Evolutionary conservation across 1,140 invertebrate genomes (phyloP), one percentile per base, ranked within the genome.

Genomic region (Bombus sylvicola): DNA sequence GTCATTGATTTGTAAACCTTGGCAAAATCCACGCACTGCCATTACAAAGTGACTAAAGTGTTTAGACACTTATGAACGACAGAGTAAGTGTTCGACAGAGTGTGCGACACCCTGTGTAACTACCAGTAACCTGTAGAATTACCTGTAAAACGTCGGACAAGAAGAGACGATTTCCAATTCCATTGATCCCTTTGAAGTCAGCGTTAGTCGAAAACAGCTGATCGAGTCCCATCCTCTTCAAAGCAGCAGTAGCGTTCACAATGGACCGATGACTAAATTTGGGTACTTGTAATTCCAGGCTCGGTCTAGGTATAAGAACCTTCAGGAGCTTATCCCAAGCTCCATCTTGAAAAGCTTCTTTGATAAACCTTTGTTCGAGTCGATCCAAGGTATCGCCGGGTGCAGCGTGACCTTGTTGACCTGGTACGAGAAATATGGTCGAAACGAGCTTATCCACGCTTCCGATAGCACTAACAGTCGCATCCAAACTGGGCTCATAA

Each of bases 211-310:
- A 94, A 92, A 98, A 98, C 2, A 98, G 94, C 43, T 97, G 97
- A 86, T 97, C 96, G 6, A 98, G 95, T 0, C 98, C 98, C 97
- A 98, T 98, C 84, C 96, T 96, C 89, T 97, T 97, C 57, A 98
- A 94, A 3, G 97, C 97, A 4, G 96, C 95, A 0, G 97, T 97
- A 2, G 97, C 96, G 90, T 98, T 98, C 3, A 98, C 96, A 0
- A 98, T 96, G 0, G 97, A 98, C 73, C 97, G 96, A 88, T 98
- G 98, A 59, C 97, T 97, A 92, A 98, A 98, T 87, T 97, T 96
- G 0, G 98, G 98, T 68, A 98, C 96, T 92, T 98, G 97, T 8
- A 98, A 94, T 93, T 98, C 97, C 68, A 98, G 95, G 0, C 97
- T 97, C 9, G 96, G 96, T 1, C 97, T 95, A 43, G 97, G 97